Base-by-base conservation (phyloP, 2,888 invertebrate species). In the Scaptomyza cyrtandrae region DNA sequence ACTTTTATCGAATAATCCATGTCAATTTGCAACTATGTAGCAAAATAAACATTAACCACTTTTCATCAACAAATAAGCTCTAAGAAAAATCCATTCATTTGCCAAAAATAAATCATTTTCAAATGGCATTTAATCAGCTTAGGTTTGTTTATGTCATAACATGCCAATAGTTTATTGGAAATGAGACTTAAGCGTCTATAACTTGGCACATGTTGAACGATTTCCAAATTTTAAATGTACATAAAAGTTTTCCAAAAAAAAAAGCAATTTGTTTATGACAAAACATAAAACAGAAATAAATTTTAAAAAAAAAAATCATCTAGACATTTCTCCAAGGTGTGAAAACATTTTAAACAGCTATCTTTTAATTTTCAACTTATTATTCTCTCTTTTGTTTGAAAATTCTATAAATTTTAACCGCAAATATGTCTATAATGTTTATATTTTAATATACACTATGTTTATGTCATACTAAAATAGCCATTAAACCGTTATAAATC, bases 201-300 rank as follows among this genome's bases (percentile, higher is more conserved):
- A 44, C 35, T 46, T 50, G 27, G 27, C 24, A 24, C 14, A 49
- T 35, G 6, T 44, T 63, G 16, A 31, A 2, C 27, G 31, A 63
- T 48, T 49, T 35, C 44, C 50, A 29, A 62, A 61, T 61, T 49
- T 31, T 6, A 41, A 27, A 14, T 54, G n/a, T 33, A 14, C 11
- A 37, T 45, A 44, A 11, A 45, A 24, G 24, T 45, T 24, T 62
- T 48, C 48, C 33, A 61, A 27, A 41, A 29, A 41, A 29, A 16
- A 59, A 59, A 48, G 33, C 61, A 75, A 59, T 79, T 79, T 79
- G 71, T 62, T 65, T 75, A 79, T 64, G 79, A 79, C 76, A 65
- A n/a, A 19, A 27, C 52, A 52, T 52, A 49, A 65, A 61, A 41
- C 45, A 52, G 44, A 55, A 37, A 41, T 64, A 63, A 52, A 64